Base-by-base conservation (phyloP, 2,797 vertebrate genomes). In the Xenops minutus region DNA sequence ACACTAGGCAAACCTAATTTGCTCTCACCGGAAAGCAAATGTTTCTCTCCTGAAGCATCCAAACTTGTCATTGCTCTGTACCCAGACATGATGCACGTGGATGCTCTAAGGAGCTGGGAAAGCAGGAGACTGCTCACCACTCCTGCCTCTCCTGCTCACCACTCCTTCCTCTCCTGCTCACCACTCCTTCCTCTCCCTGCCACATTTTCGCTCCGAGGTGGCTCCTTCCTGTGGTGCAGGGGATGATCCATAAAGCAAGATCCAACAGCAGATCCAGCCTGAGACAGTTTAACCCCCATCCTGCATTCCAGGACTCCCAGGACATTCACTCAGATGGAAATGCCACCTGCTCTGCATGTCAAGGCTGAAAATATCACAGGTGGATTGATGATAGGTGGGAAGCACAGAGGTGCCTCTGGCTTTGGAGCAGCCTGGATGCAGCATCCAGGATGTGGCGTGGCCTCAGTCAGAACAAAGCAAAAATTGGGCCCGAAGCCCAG, bases 31-130 rank as follows among this genome's bases (percentile, higher is more conserved):
- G 80, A 83, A 84, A 86, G 58, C 17, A 82, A 88, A 74, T 37
- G 37, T 63, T 88, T 74, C 72, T 41, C 67, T 69, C 80, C 83
- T 77, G 67, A 87, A 95, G 80, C 92, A 93, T 56, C 95, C 95
- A 78, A 95, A 97, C 63, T 76, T 93, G 88, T 94, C 95, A 69
- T 61, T 7, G 4, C 51, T 55, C 73, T n/a, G 58, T 4, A 34
- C 67, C 82, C 9, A 36, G 75, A 69, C 58, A 9, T 0, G 19
- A 81, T 66, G 66, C 89, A 59, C 59, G 3, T 3, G 10, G 64
- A 59, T 76, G 86, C 69, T 79, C 68, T 74, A 37, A 89, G 9
- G 81, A 85, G 72, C 87, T 18, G 43, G 34, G 37, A 71, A 63
- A 74, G 7, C 43, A 58, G 48, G 37, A 79, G 64, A 48, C 26